Conservation (phyloP, 2,888 invertebrate species). For the Rhagium mordax region DNA sequence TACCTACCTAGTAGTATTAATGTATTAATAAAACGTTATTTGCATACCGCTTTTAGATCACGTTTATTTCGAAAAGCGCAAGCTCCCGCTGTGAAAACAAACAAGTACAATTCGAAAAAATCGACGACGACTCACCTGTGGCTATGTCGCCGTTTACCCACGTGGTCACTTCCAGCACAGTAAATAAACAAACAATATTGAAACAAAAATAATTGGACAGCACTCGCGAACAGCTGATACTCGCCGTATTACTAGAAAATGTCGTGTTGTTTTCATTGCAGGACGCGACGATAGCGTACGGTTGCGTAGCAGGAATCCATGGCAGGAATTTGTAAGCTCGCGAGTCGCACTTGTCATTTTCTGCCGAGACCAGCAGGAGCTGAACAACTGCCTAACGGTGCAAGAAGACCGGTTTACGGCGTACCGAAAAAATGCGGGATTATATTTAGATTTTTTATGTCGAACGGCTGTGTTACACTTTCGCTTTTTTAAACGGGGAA, state of each 20-base stretch:
- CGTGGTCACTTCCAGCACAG: slow-evolving; percentile 6
- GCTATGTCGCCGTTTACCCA: slow-evolving; percentile 15
- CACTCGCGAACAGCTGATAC: slow-evolving; percentile 27
- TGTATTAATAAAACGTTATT: too few species aligned
- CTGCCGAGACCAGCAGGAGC: not conserved
- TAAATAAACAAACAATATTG: not conserved
- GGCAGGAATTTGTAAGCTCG: slow-evolving; percentile 20
- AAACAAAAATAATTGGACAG: slow-evolving; percentile 9
- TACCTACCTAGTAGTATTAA: too few species aligned
- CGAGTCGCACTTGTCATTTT: slow-evolving; percentile 22
- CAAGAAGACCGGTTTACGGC: slow-evolving; percentile 21
- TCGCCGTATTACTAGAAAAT: slow-evolving; percentile 20
- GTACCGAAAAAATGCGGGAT: slow-evolving; percentile 5
- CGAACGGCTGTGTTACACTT: slow-evolving; percentile 1
- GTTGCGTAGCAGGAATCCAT: slow-evolving; percentile 25
- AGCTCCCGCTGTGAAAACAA: not conserved
- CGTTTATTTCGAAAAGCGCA: too few species aligned
- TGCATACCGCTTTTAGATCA: too few species aligned
- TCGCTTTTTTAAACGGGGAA: slow-evolving; percentile 5
- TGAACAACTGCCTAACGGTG: slow-evolving; percentile 28
- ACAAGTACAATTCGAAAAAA: not conserved
- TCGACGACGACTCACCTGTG: slow-evolving; percentile 20
- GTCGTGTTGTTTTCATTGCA: slow-evolving; percentile 12
- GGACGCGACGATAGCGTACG: slow-evolving; percentile 10
- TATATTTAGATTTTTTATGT: slow-evolving; percentile 12